A percentile compares a stretch with the other conserved stretches of the same genome.
Evolutionary conservation across 2,113 vertebrate genomes (phyloP).

Genomic region (Salvator merianae): DNA sequence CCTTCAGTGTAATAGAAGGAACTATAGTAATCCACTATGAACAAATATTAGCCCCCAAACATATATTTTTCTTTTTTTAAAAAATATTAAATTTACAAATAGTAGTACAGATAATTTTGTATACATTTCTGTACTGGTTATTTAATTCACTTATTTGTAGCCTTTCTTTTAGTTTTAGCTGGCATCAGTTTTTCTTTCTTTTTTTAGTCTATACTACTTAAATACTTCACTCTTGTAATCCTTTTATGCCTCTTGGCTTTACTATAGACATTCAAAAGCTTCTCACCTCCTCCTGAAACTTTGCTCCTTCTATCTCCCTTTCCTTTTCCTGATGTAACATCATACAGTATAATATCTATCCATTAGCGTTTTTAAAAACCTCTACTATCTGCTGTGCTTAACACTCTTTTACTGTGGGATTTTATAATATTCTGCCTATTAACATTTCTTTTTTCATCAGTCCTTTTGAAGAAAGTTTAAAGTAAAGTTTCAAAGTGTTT

Average conservation of each 20-base stretch:
- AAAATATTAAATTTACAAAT: neutral
- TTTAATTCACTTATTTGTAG: slow-evolving; percentile 18
- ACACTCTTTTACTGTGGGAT: slow-evolving; percentile 41
- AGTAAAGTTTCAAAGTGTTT: slow-evolving; percentile 80
- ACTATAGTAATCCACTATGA: neutral
- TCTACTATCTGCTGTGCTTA: slow-evolving; percentile 52
- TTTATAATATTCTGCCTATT: slow-evolving; percentile 66
- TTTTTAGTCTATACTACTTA: slow-evolving; percentile 23
- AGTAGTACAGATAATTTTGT: neutral
- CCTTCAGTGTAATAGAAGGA: neutral
- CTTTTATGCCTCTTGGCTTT: slow-evolving; percentile 41
- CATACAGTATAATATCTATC: slow-evolving; percentile 65
- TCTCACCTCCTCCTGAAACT: neutral
- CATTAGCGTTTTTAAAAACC: slow-evolving; percentile 73
- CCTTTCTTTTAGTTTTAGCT: slow-evolving; percentile 9
- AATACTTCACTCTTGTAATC: slow-evolving; percentile 35
- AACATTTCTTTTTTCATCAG: slow-evolving; percentile 73
- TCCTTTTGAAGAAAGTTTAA: slow-evolving; percentile 82
- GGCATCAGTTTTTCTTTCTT: slow-evolving; percentile 39
- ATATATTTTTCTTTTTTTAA: slow-evolving; percentile 8
- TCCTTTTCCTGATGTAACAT: slow-evolving; percentile 62
- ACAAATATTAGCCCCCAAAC: slow-evolving; percentile 1
- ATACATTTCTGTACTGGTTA: slow-evolving; percentile 27
- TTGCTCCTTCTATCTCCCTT: neutral
- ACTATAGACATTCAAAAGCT: slow-evolving; percentile 22